These are phyloP conservation scores for Cladopsammia gracilis DNA, from an alignment of 64 coral and sea anemone genomes.

Conservation along the genomic window DNA sequence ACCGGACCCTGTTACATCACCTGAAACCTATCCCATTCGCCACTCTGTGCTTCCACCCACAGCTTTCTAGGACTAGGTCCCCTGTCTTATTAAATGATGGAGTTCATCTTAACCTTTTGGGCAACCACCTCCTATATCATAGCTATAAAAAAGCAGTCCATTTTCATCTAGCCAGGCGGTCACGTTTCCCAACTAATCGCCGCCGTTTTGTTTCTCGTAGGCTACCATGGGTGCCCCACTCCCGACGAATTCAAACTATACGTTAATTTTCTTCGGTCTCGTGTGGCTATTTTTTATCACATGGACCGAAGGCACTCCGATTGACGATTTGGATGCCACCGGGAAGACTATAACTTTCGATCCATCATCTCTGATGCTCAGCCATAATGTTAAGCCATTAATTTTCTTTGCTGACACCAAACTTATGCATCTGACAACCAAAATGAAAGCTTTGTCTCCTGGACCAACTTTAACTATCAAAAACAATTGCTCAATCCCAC, in stretches of 20 bases:
- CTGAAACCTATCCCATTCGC: no score
- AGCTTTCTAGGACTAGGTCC: no score
- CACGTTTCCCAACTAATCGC: no score
- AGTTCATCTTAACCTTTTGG: no score
- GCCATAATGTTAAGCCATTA: conserved; percentile 13
- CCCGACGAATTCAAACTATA: neutral
- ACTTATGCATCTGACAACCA: neutral
- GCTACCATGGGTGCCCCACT: neutral
- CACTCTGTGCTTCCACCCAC: no score
- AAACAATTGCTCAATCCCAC: neutral
- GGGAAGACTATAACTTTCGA: conserved; percentile 19
- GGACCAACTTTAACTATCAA: neutral
- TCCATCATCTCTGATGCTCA: conserved; percentile 31
- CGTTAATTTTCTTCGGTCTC: neutral
- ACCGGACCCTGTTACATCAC: no score
- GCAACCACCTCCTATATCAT: no score
- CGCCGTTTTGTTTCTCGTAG: neutral
- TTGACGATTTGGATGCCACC: neutral
- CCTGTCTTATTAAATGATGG: no score
- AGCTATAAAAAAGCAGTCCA: no score
- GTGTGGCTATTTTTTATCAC: neutral
- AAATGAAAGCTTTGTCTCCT: neutral
- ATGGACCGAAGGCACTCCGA: no score
- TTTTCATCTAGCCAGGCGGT: no score
- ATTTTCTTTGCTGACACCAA: conserved; percentile 34